phyloP scores from a whole-genome alignment of 2,113 vertebrate genomes.

The Paratilapia polleni region DNA sequence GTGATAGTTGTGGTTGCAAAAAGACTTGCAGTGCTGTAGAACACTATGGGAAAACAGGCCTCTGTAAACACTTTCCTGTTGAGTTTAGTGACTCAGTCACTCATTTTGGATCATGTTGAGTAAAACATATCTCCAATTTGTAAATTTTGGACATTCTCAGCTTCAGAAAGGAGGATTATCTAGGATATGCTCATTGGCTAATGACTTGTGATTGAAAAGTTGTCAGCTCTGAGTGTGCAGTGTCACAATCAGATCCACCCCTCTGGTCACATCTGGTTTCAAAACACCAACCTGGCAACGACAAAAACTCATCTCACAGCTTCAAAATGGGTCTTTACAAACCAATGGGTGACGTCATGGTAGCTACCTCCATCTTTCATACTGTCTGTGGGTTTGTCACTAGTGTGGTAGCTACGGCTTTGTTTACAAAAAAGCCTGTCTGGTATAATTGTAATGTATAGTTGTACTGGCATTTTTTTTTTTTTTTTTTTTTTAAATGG shows the following conservation, averaged over 20 bases:
- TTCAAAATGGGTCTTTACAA: background rate
- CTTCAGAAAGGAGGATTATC: background rate
- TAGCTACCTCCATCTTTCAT: background rate
- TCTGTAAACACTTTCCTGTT: background rate
- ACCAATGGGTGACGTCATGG: background rate
- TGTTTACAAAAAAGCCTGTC: too few relatives aligned
- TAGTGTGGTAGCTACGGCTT: background rate
- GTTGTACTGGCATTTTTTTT: too few relatives aligned
- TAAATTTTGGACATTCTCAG: background rate
- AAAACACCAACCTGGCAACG: background rate
- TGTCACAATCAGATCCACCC: background rate
- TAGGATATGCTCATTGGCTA: background rate
- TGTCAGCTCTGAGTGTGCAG: background rate
- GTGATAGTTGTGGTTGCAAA: too few relatives aligned
- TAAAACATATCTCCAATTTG: background rate
- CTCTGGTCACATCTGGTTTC: background rate
- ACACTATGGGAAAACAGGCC: background rate
- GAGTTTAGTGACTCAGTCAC: background rate
- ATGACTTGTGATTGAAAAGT: background rate
- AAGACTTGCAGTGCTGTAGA: too few relatives aligned
- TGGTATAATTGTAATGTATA: background rate
- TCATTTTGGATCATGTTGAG: background rate
- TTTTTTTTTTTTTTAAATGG: too few relatives aligned
- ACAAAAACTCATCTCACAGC: background rate
- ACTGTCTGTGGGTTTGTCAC: too few relatives aligned